phyloP scores from a whole-genome alignment of 2,888 invertebrate genomes.

The Thalpophila matura region DNA sequence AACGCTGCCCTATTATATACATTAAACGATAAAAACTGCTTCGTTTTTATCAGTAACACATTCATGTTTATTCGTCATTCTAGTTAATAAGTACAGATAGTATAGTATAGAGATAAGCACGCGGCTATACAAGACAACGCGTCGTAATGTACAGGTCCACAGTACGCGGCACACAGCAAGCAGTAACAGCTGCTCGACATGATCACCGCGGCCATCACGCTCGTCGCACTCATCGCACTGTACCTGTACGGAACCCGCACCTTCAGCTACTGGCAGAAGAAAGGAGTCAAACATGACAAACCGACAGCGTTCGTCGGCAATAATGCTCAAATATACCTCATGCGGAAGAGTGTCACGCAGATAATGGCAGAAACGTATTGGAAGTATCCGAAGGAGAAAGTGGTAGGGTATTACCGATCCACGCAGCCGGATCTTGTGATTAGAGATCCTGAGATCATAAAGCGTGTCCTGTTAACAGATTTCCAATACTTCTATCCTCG shows the following conservation, averaged over 20 bases:
- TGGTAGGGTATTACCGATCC: constrained; percentile 75
- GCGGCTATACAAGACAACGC: no score
- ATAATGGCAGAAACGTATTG: constrained; percentile 69
- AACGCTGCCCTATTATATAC: no score
- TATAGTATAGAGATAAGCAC: no score
- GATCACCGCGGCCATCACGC: constrained; percentile 40
- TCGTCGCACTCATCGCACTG: constrained; percentile 54
- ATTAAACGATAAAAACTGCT: no score
- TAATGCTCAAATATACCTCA: constrained; percentile 61
- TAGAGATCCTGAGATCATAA: constrained; percentile 74
- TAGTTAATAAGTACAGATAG: no score
- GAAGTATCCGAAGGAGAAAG: constrained; percentile 75
- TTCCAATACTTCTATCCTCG: constrained; percentile 73
- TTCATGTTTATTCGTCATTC: no score
- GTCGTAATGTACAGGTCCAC: no score
- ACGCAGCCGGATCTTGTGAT: constrained; percentile 70
- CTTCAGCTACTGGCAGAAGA: constrained; percentile 72
- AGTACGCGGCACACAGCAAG: no score
- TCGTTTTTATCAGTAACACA: no score
- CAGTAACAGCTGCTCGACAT: no score
- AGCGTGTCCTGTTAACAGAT: constrained; percentile 71
- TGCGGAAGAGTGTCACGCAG: constrained; percentile 69
- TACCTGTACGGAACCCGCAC: constrained; percentile 74
- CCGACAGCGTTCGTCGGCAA: constrained; percentile 71
- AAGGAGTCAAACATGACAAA: constrained; percentile 73